Base-by-base conservation (phyloP, 2,888 invertebrate species). In the Epirrhoe tristata region DNA sequence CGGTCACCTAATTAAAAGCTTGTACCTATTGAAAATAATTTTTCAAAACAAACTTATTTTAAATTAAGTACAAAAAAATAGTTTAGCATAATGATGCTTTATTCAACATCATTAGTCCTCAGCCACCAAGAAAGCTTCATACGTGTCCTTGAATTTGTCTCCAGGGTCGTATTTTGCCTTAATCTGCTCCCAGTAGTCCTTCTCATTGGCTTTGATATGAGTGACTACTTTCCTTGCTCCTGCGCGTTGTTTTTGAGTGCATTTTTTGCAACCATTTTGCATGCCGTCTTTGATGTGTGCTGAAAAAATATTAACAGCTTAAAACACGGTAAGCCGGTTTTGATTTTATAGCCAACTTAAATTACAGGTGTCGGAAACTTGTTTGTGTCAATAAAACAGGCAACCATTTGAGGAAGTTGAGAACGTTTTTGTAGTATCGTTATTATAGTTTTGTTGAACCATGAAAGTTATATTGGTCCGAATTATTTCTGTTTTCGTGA, bases 81-180 rank as follows among this genome's bases (percentile, higher is more conserved):
- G n/a, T n/a, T n/a, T n/a, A n/a, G 24, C 24, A 24, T 24, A 24
- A 24, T 24, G 1, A 2, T 24, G 24, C 24, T 10, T 8, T 10
- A 10, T 12, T 43, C 39, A 43, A 43, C 12, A 43, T 43, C 39
- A 43, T 14, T 78, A 85, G 14, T 86, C 76, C 2, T 82, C 73
- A 4, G 69, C 75, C 0, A 77, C 81, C 1, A 88, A 75, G 74
- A 93, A 93, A 0, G 88, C 88, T 78, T 94, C 94, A 84, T 96
- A 97, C 69, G 90, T 95, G 65, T 87, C 87, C 75, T 94, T 93
- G 90, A 95, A 97, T 65, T 94, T 81, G 32, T 95, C 94, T 0
- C 94, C 92, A 12, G 96, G 96, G 82, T 97, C 97, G 83, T 95
- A 97, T 86, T 96, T 96, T 48, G 84, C 89, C 77, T 95, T 94